phyloP scores from a whole-genome alignment of 2,888 invertebrate genomes.

The Trachelus stipa region DNA sequence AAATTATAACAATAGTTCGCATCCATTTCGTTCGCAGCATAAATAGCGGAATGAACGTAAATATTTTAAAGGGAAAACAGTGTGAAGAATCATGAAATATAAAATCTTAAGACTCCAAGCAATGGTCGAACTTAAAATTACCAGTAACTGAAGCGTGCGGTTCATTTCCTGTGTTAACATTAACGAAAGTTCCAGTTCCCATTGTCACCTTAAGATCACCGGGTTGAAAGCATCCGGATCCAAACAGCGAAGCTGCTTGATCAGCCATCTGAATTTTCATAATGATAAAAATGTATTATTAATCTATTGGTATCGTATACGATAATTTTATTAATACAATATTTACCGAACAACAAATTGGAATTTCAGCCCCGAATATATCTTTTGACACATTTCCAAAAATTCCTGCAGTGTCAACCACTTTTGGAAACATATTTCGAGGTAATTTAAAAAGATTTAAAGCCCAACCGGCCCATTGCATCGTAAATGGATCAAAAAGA shows the following conservation, averaged over 20 bases:
- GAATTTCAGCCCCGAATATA: slow-evolving; percentile 82
- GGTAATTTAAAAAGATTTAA: slow-evolving; percentile 81
- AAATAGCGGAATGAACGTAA: too few species aligned
- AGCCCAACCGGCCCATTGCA: slow-evolving; percentile 85
- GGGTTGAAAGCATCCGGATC: slow-evolving; percentile 81
- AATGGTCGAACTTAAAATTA: slow-evolving; percentile 40
- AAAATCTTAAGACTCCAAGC: background rate
- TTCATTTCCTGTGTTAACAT: slow-evolving; percentile 81
- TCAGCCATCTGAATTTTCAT: slow-evolving; percentile 77
- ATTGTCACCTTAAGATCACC: slow-evolving; percentile 89
- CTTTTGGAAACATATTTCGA: slow-evolving; percentile 78
- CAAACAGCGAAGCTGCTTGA: slow-evolving; percentile 91
- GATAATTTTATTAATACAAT: slow-evolving; percentile 15
- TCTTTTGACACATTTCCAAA: slow-evolving; percentile 77
- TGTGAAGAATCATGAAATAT: background rate
- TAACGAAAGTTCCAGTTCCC: slow-evolving; percentile 92
- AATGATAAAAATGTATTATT: background rate
- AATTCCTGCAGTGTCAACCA: slow-evolving; percentile 81
- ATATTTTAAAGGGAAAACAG: too few species aligned
- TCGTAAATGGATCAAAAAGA: slow-evolving; percentile 91
- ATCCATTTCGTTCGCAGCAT: too few species aligned
- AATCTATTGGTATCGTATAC: slow-evolving; percentile 28
- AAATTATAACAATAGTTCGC: background rate
- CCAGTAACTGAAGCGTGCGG: slow-evolving; percentile 86
- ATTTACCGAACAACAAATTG: slow-evolving; percentile 82